Base-by-base conservation (phyloP, 2,888 invertebrate species). In the Poecilus cupreus region DNA sequence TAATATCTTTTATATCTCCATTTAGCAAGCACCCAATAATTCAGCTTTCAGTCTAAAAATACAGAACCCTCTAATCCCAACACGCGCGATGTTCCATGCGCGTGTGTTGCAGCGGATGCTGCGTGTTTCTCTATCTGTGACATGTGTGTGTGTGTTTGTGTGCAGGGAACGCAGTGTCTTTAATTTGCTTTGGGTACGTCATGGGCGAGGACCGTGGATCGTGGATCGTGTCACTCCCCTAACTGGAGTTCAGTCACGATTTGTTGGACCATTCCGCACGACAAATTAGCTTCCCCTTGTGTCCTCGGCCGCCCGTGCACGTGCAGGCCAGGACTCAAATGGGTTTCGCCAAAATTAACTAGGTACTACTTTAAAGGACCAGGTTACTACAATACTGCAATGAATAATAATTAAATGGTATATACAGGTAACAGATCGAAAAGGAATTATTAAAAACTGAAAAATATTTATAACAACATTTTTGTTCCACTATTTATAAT, bases 221-320 rank as follows among this genome's bases (percentile, higher is more conserved):
- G 81, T 80, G 83, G 85, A 85, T 85, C 85, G 84, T 85, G 85
- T 85, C 85, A 85, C 85, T 84, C 85, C 84, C 84, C 84, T 82
- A 75, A 32, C 26, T n/a, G 54, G 46, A 85, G 85, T 86, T 87
- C 84, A 83, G 85, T 85, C 81, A 84, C 82, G 84, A 85, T 85
- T 85, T 85, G 85, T 85, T 83, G 82, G 84, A 85, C 84, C 84
- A 85, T 85, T 85, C 85, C 85, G 82, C 64, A 78, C 85, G 86
- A 86, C 86, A 87, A 87, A 86, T 87, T 86, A 86, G 86, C 86
- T 85, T 85, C 83, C 84, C 84, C 78, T 64, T 78, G 78, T 68
- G 46, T 32, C 32, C 32, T 32, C 1, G 32, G 8, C 64, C 26
- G 64, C 22, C 26, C 16, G 8, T 43, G 10, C 22, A 37, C 16